Evolutionary conservation across 2,888 invertebrate species (phyloP).

Genomic region (Hypsopygia costalis): DNA sequence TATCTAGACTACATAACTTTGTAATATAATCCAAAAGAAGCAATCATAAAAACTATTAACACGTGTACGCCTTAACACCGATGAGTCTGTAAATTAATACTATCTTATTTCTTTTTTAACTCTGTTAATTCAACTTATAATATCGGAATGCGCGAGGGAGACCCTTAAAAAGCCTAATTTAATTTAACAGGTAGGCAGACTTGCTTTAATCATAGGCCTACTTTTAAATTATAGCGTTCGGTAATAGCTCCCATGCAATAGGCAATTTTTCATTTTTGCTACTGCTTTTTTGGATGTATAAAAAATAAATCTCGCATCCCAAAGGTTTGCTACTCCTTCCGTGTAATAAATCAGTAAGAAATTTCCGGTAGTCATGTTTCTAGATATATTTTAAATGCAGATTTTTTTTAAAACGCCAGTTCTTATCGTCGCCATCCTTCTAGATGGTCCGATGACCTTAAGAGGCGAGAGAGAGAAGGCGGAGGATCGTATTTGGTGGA

Average conservation of each 20-base stretch:
- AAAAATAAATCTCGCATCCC: slow-evolving; percentile 44
- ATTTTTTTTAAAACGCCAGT: no score
- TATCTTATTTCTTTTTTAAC: slow-evolving; percentile 52
- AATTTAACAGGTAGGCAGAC: slow-evolving; percentile 79
- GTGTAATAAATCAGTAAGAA: slow-evolving; percentile 23
- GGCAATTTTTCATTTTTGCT: slow-evolving; percentile 77
- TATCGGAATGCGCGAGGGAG: slow-evolving; percentile 57
- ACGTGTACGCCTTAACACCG: slow-evolving; percentile 62
- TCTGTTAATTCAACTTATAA: slow-evolving; percentile 53
- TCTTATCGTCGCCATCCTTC: no score
- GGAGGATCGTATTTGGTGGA: no score
- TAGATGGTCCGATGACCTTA: no score
- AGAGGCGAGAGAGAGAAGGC: no score
- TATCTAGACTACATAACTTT: no score
- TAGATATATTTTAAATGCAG: no score
- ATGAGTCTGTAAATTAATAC: slow-evolving; percentile 65
- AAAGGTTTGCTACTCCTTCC: slow-evolving; percentile 38
- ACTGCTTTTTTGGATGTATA: slow-evolving; percentile 60
- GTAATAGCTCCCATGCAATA: slow-evolving; percentile 75
- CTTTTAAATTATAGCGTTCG: slow-evolving; percentile 70
- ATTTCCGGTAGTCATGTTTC: background rate
- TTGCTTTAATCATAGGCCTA: slow-evolving; percentile 76
- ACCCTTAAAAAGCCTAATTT: slow-evolving; percentile 78
- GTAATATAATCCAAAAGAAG: slow-evolving; percentile 39
- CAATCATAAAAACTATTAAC: slow-evolving; percentile 61